Evolutionary conservation across 2,113 vertebrate species (phyloP).

Genomic region (Brachyhypopomus gauderio): DNA sequence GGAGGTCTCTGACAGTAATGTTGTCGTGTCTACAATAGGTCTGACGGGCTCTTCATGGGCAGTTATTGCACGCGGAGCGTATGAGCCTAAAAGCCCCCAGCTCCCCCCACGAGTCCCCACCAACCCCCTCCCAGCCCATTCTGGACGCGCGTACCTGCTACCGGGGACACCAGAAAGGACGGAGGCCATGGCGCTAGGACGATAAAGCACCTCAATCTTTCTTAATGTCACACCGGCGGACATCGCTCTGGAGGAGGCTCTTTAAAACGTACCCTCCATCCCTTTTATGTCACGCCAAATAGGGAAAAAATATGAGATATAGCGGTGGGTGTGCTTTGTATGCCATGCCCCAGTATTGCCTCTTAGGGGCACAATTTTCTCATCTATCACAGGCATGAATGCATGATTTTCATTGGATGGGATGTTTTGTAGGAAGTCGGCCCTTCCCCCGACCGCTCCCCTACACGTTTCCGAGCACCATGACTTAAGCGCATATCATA

Average conservation of each 20-base stretch:
- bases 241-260: constrained; percentile 45
- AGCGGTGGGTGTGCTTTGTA: constrained; percentile 32
- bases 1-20: constrained; percentile 62
- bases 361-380: not conserved
- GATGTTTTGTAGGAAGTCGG: not conserved
- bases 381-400: not conserved
- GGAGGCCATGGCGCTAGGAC: constrained; percentile 68
- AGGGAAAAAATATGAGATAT: constrained; percentile 50
- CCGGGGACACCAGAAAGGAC: constrained; percentile 65
- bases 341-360: not conserved
- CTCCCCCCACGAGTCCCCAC: constrained; percentile 50
- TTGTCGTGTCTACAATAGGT: constrained; percentile 62
- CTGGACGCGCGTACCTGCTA: constrained; percentile 13
- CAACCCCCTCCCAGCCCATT: not conserved
- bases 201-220: constrained; percentile 76
- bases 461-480: constrained; percentile 44
- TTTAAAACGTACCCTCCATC: not conserved
- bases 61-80: constrained; percentile 61
- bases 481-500: constrained; percentile 56
- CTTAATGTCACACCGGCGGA: constrained; percentile 69
- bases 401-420: not conserved
- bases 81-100: constrained; percentile 58
- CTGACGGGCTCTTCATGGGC: constrained; percentile 67
- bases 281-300: constrained; percentile 48
- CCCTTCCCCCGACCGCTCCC: not conserved